These are phyloP conservation scores for Macrotus californicus DNA, from an alignment of 2,113 vertebrate genomes.

Conservation along the genomic window DNA sequence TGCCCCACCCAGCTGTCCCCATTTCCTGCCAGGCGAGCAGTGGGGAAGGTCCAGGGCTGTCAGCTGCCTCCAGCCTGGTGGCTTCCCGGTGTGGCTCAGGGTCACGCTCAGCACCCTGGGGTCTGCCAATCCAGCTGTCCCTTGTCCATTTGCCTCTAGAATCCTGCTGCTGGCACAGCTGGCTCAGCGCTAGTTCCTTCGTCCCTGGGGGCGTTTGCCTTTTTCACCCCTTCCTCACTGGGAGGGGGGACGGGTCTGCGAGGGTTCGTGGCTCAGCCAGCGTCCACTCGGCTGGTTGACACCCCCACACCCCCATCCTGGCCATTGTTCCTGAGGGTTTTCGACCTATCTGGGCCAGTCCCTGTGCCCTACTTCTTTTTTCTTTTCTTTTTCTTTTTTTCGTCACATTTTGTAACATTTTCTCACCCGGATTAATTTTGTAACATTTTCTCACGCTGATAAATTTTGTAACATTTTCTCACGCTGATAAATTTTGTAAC, in stretches of 20 bases:
- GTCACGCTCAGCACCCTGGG: not conserved
- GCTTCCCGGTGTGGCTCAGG: not conserved
- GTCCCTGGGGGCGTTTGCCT: fast-evolving
- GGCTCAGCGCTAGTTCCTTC: fast-evolving
- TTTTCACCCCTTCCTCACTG: fast-evolving
- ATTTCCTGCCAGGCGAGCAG: not conserved
- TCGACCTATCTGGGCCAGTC: not conserved
- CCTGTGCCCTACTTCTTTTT: not conserved
- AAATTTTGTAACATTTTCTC: not conserved
- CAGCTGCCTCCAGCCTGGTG: too few relatives aligned
- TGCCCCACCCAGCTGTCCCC: fast-evolving
- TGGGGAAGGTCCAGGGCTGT: too few relatives aligned
- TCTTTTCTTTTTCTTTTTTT: too few relatives aligned
- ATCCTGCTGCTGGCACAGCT: fast-evolving
- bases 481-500: not conserved
- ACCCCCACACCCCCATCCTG: too few relatives aligned
- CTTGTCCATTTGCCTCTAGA: fast-evolving
- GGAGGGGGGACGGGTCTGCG: not conserved
- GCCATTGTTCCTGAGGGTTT: too few relatives aligned
- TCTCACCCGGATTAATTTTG: not conserved
- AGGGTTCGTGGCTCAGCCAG: fast-evolving
- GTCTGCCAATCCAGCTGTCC: fast-evolving
- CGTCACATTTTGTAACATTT: not conserved
- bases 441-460: not conserved
- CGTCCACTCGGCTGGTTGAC: too few relatives aligned